These are phyloP conservation scores for Philereme vetulata DNA, from an alignment of 2,888 invertebrate genomes.

Conservation along the genomic window DNA sequence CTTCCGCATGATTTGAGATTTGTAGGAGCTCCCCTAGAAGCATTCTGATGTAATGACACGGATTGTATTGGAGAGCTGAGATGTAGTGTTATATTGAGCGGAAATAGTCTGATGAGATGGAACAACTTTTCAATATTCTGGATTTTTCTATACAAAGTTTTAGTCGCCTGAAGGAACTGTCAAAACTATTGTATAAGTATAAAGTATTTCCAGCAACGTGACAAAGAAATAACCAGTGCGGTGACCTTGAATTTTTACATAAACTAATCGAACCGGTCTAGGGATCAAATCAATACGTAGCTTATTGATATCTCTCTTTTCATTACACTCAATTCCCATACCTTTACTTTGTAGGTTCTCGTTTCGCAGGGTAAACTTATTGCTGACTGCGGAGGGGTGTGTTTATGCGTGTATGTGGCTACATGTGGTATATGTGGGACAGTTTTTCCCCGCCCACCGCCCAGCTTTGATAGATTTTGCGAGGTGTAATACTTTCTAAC, in stretches of 20 bases:
- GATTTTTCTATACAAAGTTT: conserved; percentile 7
- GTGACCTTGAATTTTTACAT: background rate
- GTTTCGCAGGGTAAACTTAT: too few species aligned
- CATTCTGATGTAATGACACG: conserved; percentile 21
- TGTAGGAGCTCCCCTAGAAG: conserved; percentile 12
- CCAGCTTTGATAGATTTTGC: too few species aligned
- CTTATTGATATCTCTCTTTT: background rate
- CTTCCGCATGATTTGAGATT: conserved; percentile 35
- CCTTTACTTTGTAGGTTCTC: too few species aligned
- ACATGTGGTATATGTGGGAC: too few species aligned
- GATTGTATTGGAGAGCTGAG: conserved; percentile 13
- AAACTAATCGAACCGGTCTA: background rate
- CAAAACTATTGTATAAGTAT: too few species aligned
- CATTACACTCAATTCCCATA: background rate
- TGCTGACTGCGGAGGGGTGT: too few species aligned
- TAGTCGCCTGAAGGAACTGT: background rate
- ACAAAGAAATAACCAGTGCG: too few species aligned
- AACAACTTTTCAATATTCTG: conserved; percentile 22
- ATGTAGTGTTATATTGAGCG: conserved; percentile 19
- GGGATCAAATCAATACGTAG: background rate
- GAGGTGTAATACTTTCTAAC: too few species aligned
- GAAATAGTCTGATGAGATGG: conserved; percentile 9
- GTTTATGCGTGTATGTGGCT: too few species aligned
- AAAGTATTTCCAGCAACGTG: too few species aligned
- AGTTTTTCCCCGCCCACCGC: too few species aligned